Percentiles rank a stretch among this genome's conserved stretches.
phyloP scores from a whole-genome alignment of 1,140 invertebrate species.

The Oedothorax gibbosus region DNA sequence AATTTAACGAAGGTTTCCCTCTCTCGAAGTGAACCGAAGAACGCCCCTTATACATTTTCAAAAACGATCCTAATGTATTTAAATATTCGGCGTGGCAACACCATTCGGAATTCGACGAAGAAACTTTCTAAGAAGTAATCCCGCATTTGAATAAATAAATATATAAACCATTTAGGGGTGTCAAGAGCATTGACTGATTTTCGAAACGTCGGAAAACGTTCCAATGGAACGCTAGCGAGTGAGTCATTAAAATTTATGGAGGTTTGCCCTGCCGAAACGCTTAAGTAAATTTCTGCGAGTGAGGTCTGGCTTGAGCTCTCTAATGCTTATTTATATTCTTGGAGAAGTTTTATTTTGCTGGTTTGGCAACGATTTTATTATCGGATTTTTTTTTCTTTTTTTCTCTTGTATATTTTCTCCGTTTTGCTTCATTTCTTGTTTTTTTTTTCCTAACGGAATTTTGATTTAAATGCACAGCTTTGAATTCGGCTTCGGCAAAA shows the following conservation, averaged over 20 bases:
- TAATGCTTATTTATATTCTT: conserved; percentile 53
- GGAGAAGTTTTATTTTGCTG: conserved; percentile 43
- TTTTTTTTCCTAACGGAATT: too few relatives aligned
- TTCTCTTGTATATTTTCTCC: not conserved
- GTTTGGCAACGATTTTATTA: conserved; percentile 30
- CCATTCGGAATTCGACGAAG: conserved; percentile 11
- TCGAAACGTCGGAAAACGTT: not conserved
- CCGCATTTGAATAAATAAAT: conserved; percentile 61
- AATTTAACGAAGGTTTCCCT: conserved; percentile 38
- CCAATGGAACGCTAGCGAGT: conserved; percentile 21
- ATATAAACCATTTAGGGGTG: conserved; percentile 58
- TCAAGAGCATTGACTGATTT: conserved; percentile 47
- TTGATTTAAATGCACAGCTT: too few relatives aligned
- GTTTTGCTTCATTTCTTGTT: too few relatives aligned
- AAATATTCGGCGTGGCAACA: conserved; percentile 33
- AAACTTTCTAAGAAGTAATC: conserved; percentile 50
- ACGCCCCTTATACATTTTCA: conserved; percentile 38
- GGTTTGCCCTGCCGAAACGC: not conserved
- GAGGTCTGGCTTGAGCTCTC: conserved; percentile 11
- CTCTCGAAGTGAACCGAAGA: not conserved
- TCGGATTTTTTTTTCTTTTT: conserved; percentile 15
- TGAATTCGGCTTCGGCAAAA: too few relatives aligned
- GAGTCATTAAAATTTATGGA: conserved; percentile 59
- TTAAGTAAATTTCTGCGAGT: conserved; percentile 51
- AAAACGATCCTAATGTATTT: conserved; percentile 55